phyloP scores from a whole-genome alignment of 2,113 vertebrate genomes.

The Myanophis thanlyinensis region DNA sequence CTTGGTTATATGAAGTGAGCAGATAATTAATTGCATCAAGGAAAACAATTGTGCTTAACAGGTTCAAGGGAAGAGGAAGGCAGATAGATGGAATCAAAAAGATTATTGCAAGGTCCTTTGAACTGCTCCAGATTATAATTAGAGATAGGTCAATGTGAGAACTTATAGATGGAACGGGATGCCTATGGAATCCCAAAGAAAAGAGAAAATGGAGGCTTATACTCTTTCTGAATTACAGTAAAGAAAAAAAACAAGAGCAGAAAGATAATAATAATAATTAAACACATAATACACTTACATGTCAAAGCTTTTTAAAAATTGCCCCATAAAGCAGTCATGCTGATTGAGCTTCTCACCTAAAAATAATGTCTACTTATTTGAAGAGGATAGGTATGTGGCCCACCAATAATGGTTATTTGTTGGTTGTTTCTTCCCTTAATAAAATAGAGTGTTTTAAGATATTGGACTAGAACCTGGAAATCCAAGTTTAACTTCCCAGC shows the following conservation, averaged over 20 bases:
- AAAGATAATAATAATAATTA: not conserved
- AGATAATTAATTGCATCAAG: not conserved
- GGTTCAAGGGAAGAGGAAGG: not conserved
- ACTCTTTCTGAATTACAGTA: not conserved
- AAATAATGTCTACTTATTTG: not conserved
- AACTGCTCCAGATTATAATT: not conserved
- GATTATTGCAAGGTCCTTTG: not conserved
- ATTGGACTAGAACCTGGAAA: not conserved
- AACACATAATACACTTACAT: not conserved
- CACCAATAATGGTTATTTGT: not conserved
- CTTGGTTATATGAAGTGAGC: not conserved
- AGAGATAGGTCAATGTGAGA: not conserved
- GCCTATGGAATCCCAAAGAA: not conserved
- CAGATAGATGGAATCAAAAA: not conserved
- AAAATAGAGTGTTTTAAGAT: not conserved
- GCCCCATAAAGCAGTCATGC: not conserved
- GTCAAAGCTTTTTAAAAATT: not conserved
- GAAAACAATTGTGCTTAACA: not conserved
- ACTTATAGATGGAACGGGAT: not conserved
- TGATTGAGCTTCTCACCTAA: not conserved
- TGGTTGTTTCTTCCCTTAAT: not conserved
- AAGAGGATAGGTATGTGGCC: not conserved
- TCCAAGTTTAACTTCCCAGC: not conserved
- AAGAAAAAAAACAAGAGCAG: not conserved
- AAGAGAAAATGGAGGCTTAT: not conserved